Conservation (phyloP, 2,888 invertebrate species). For the Eupelmus urozonus region DNA sequence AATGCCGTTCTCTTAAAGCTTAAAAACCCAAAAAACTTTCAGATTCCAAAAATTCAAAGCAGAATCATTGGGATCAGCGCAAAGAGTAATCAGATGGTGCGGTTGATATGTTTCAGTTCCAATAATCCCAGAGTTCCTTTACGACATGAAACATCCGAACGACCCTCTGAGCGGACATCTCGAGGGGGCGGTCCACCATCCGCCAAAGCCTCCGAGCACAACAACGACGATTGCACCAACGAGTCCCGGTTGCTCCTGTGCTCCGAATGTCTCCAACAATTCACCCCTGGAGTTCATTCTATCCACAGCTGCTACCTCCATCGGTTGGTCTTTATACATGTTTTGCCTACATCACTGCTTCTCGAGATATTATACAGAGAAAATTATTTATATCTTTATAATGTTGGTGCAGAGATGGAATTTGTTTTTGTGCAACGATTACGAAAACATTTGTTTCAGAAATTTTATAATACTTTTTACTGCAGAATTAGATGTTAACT, state of each 20-base stretch:
- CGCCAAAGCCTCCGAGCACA: slow-evolving; percentile 70
- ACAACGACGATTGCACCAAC: slow-evolving; percentile 73
- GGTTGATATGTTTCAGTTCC: slow-evolving; percentile 86
- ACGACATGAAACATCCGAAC: slow-evolving; percentile 93
- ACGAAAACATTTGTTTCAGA: no score
- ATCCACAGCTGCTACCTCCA: slow-evolving; percentile 63
- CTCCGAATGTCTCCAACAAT: slow-evolving; percentile 64
- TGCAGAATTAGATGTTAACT: no score
- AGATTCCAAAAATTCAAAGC: no score
- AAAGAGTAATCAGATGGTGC: not conserved
- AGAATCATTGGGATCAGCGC: no score
- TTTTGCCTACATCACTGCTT: not conserved
- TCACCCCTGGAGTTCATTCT: slow-evolving; percentile 70
- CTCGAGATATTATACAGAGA: not conserved
- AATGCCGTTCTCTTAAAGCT: no score
- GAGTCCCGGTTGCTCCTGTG: slow-evolving; percentile 68
- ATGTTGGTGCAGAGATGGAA: no score
- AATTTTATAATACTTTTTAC: no score
- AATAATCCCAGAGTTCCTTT: slow-evolving; percentile 98
- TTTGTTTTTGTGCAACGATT: no score
- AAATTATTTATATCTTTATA: no score
- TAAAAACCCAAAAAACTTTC: not conserved
- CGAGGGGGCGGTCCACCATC: slow-evolving; percentile 74
- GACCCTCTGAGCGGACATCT: slow-evolving; percentile 84
- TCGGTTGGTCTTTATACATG: slow-evolving; percentile 58